Conservation (phyloP, 1,140 invertebrate species). For the Pentalonia nigronervosa region DNA sequence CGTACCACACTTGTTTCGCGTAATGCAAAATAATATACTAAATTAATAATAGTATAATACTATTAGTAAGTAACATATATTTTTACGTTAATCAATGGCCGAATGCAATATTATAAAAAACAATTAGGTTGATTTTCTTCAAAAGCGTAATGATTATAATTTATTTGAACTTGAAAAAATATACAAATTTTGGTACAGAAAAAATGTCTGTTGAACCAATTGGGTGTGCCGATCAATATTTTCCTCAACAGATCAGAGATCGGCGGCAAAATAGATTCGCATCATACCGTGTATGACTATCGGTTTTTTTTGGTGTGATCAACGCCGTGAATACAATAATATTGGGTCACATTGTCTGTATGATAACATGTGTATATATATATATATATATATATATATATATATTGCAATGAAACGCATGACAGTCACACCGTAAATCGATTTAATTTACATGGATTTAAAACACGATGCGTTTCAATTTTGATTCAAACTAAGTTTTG, state of each 20-base stretch:
- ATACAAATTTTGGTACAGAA: neutral
- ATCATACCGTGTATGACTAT: no score
- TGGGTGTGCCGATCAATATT: neutral
- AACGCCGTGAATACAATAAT: neutral
- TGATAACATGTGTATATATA: no score
- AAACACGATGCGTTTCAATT: neutral
- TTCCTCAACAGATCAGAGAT: neutral
- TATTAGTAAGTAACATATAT: no score
- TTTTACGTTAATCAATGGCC: no score
- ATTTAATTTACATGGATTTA: neutral
- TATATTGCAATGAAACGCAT: no score
- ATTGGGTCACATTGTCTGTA: neutral
- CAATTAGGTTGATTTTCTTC: neutral
- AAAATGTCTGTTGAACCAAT: neutral
- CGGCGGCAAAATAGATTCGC: neutral
- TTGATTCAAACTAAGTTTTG: neutral
- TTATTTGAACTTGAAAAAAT: neutral
- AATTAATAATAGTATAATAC: no score
- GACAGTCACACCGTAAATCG: neutral
- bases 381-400: no score
- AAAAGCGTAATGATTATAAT: neutral
- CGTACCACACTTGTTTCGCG: no score
- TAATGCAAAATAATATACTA: no score
- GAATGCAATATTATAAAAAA: no score
- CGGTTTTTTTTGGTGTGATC: neutral